Base-by-base conservation (phyloP, 2,888 invertebrate genomes). In the Frankliniella fusca region DNA sequence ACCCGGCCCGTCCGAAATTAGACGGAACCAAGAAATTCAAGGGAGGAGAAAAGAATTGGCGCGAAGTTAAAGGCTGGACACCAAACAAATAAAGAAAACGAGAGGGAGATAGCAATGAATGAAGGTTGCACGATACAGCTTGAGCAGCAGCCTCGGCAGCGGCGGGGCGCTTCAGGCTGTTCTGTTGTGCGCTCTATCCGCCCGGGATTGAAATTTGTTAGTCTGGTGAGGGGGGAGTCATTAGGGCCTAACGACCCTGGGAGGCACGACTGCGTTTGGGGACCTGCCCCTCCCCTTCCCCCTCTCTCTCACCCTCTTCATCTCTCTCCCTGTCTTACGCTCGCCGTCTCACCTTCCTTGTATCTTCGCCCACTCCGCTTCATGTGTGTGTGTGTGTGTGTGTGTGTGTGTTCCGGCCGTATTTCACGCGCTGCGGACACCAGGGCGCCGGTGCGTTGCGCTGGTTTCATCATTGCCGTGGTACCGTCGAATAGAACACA, bases 161-260 rank as follows among this genome's bases (percentile, higher is more conserved):
- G 54, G 23, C n/a, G 70, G 9, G 70, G 70, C 9, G 70, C n/a
- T n/a, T 61, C 61, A 61, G 61, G 15, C 61, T 38, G 61, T n/a
- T 61, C 61, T 61, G 20, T 61, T 18, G 61, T 18, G 61, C 61
- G 61, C 61, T 61, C 38, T 38, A 38, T 38, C 38, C n/a, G 61
- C 61, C n/a, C 70, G 23, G 70, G 70, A 76, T 76, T 76, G 70
- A 76, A 76, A 76, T 76, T 38, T 76, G 70, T 76, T 76, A 61
- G 70, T 76, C 70, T 76, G 70, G 70, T 23, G 70, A 76, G 27
- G 70, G 70, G 70, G 70, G 23, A 23, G 70, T 76, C 38, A 38
- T 38, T 38, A 38, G 54, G 54, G 54, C 54, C 18, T 54, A 54
- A 54, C 54, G 54, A 54, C 54, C 54, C 54, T 20, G 54, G 54